Evolutionary conservation across 1,140 invertebrate genomes (phyloP).

Genomic region (Diploscapter pachys): DNA sequence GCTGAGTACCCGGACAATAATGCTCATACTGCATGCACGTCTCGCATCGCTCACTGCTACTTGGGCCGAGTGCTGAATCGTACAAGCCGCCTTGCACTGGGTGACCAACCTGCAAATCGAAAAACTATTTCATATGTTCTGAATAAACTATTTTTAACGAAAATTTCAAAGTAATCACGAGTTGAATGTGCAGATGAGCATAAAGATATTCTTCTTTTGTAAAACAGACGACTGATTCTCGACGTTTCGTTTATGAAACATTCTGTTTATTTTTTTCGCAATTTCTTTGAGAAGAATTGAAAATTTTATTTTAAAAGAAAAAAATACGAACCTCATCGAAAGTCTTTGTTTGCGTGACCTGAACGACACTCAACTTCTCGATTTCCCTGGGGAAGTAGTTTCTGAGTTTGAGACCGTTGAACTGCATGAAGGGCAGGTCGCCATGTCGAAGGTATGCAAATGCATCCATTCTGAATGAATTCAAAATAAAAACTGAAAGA

Average conservation of each 20-base stretch:
- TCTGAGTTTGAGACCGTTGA: constrained; percentile 52
- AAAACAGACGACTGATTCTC: no score
- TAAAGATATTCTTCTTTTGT: no score
- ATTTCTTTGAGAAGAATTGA: background rate
- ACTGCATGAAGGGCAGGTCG: constrained; percentile 34
- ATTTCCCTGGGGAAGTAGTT: constrained; percentile 77
- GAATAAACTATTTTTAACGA: no score
- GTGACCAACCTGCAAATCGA: constrained; percentile 68
- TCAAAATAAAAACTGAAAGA: no score
- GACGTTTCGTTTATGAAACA: no score
- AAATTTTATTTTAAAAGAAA: background rate
- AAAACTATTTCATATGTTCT: no score
- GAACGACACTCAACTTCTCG: constrained; percentile 77
- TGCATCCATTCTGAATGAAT: constrained; percentile 11
- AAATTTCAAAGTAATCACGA: no score
- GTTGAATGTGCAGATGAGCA: no score
- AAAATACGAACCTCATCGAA: constrained; percentile 70
- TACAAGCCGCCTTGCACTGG: constrained; percentile 79
- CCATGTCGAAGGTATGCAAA: constrained; percentile 20
- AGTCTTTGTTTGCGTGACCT: constrained; percentile 76
- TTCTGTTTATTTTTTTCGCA: background rate
- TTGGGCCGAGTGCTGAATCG: constrained; percentile 71
- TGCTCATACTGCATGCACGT: constrained; percentile 74
- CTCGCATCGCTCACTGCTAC: constrained; percentile 70
- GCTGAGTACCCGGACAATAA: constrained; percentile 67